Evolutionary conservation across 2,113 vertebrate genomes (phyloP).

Genomic region (Tinamus guttatus): DNA sequence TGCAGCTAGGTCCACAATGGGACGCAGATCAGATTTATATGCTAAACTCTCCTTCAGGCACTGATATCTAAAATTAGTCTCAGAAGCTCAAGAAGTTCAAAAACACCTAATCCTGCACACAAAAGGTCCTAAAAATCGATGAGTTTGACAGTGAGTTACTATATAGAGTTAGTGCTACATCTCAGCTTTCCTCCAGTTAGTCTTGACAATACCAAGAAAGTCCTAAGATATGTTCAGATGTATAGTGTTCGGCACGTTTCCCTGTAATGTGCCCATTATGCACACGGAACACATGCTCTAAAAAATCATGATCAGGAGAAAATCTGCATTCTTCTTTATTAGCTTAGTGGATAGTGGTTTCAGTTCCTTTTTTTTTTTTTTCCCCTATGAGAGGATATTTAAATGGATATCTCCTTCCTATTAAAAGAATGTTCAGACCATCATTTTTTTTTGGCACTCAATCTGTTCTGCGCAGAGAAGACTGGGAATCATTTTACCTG

Average conservation of each 20-base stretch:
- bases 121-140: background rate
- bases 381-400: background rate
- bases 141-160: background rate
- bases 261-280: background rate
- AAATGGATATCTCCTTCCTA: background rate
- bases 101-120: background rate
- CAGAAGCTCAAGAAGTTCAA: background rate
- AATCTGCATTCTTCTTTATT: background rate
- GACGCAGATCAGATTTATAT: rapidly evolving
- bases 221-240: rapidly evolving
- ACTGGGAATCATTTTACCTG: background rate
- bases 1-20: background rate
- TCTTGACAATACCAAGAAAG: background rate
- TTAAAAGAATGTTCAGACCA: background rate
- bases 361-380: background rate
- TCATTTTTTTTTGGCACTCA: background rate
- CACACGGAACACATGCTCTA: background rate
- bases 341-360: background rate
- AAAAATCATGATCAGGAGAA: background rate
- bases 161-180: background rate
- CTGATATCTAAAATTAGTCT: background rate
- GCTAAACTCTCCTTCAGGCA: background rate
- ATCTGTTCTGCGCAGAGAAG: background rate
- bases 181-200: background rate
- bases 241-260: background rate